phyloP scores from a whole-genome alignment of 2,797 vertebrate genomes.

The Coendou prehensilis region DNA sequence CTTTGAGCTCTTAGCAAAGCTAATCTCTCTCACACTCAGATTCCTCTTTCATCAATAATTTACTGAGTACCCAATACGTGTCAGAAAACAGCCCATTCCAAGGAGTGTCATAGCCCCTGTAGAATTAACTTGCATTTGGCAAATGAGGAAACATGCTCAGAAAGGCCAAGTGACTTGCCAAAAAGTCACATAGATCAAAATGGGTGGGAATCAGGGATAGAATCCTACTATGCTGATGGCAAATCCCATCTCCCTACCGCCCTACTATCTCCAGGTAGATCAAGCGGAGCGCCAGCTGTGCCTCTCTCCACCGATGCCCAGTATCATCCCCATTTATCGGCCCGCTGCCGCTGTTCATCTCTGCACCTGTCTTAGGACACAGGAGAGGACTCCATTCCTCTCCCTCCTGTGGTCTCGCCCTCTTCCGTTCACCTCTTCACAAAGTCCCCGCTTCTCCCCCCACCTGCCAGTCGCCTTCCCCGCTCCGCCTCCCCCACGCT shows the following conservation, averaged over 20 bases:
- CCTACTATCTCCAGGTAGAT: background rate
- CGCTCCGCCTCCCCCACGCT: slow-evolving; percentile 18
- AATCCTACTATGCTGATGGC: background rate
- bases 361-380: background rate
- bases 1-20: background rate
- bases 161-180: background rate
- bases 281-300: background rate
- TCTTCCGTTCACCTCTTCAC: background rate
- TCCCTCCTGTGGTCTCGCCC: background rate
- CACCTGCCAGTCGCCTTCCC: background rate
- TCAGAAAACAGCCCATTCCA: background rate
- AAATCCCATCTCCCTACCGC: background rate
- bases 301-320: background rate
- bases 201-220: background rate
- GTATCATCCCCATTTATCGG: background rate
- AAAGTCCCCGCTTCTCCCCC: background rate
- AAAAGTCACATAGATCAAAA: background rate
- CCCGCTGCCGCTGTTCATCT: background rate
- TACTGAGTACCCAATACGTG: background rate
- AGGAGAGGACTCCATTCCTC: background rate
- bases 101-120: background rate
- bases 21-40: background rate
- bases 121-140: background rate
- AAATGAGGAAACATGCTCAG: slow-evolving; percentile 2
- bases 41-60: background rate